Conservation (phyloP, 2,113 vertebrate genomes). For the Pao palembangensis region DNA sequence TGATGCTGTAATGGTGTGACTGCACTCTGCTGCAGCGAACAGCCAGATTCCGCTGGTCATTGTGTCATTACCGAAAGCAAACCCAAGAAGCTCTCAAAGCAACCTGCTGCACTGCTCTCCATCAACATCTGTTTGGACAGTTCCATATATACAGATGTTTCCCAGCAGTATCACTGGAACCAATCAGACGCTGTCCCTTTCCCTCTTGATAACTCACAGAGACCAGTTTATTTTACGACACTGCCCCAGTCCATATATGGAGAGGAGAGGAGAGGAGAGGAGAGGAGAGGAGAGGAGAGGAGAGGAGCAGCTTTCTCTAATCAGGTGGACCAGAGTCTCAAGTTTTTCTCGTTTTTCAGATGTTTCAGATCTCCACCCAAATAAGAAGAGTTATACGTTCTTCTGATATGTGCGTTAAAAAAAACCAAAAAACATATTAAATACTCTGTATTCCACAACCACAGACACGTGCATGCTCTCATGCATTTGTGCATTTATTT, state of each 20-base stretch:
- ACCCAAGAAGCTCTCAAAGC: conserved; percentile 26
- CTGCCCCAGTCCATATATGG: conserved; percentile 59
- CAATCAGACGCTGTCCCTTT: conserved; percentile 26
- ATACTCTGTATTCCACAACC: too few relatives aligned
- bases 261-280: conserved; percentile 30
- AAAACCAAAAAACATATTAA: too few relatives aligned
- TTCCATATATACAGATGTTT: conserved; percentile 51
- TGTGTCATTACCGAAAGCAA: conserved; percentile 27
- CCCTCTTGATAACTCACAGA: conserved; percentile 41
- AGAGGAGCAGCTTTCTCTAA: conserved; percentile 10
- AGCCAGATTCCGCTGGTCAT: conserved; percentile 21
- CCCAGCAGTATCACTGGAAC: conserved; percentile 35
- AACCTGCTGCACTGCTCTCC: conserved; percentile 41
- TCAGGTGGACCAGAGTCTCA: conserved; percentile 26
- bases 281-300: conserved; percentile 21
- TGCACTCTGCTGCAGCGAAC: conserved; percentile 2
- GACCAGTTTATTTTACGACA: conserved; percentile 59
- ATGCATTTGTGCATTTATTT: too few relatives aligned
- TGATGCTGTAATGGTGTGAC: neutral
- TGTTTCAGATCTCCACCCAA: conserved; percentile 11
- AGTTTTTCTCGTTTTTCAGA: conserved; percentile 23
- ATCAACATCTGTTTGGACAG: conserved; percentile 63
- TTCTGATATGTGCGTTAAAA: too few relatives aligned
- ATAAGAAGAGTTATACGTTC: neutral
- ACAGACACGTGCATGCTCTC: too few relatives aligned